These are phyloP conservation scores for Cyprinella venusta DNA, from an alignment of 2,797 vertebrate genomes.

Conservation along the genomic window DNA sequence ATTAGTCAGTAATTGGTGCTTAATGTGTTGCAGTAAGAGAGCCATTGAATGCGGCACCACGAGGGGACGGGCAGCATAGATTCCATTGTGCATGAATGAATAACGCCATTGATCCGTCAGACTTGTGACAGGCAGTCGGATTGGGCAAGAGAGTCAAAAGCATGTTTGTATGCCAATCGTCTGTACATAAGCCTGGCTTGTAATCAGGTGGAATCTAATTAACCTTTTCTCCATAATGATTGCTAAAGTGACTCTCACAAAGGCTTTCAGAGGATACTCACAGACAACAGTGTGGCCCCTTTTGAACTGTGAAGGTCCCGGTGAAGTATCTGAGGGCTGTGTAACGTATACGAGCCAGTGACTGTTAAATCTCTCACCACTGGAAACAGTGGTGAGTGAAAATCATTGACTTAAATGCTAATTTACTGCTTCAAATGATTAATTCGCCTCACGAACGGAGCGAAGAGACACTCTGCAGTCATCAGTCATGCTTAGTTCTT, in stretches of 20 bases:
- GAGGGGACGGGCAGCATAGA: slow-evolving; percentile 62
- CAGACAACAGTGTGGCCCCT: neutral
- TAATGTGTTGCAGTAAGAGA: slow-evolving; percentile 70
- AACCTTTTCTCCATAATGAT: slow-evolving; percentile 74
- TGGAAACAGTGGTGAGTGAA: slow-evolving; percentile 53
- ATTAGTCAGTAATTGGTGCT: slow-evolving; percentile 75
- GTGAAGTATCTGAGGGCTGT: slow-evolving; percentile 38
- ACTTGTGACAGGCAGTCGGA: slow-evolving; percentile 59
- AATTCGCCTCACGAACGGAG: slow-evolving; percentile 45
- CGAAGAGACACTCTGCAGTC: slow-evolving; percentile 51
- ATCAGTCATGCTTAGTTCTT: slow-evolving; percentile 42
- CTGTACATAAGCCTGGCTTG: slow-evolving; percentile 72
- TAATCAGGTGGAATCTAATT: slow-evolving; percentile 76
- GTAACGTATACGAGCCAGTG: slow-evolving; percentile 35
- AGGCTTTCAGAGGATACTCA: slow-evolving; percentile 65
- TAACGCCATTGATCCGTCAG: slow-evolving; percentile 71
- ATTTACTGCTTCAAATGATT: slow-evolving; percentile 52
- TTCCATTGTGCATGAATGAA: slow-evolving; percentile 67
- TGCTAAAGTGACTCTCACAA: slow-evolving; percentile 72
- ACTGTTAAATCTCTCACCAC: slow-evolving; percentile 54
- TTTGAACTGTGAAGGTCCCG: slow-evolving; percentile 31
- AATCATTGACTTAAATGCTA: slow-evolving; percentile 57
- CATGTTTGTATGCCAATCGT: slow-evolving; percentile 72
- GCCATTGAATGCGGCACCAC: slow-evolving; percentile 62
- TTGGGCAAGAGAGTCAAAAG: slow-evolving; percentile 67